Conservation (phyloP, 64 coral and sea anemone genomes). For the Montipora cactus region DNA sequence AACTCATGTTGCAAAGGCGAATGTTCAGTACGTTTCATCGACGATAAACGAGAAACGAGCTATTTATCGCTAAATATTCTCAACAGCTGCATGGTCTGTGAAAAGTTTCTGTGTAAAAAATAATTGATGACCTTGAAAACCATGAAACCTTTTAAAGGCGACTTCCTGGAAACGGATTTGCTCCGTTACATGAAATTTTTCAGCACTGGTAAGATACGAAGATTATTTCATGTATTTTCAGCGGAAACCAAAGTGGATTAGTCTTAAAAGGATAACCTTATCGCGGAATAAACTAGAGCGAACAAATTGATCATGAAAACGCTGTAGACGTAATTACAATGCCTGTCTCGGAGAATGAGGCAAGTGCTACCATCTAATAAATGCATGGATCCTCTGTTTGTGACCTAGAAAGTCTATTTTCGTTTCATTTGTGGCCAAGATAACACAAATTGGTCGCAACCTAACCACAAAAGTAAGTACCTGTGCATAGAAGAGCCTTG, state of each 20-base stretch:
- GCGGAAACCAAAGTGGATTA: conserved; percentile 29
- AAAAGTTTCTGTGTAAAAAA: conserved; percentile 13
- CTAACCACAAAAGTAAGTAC: not conserved
- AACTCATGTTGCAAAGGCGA: not conserved
- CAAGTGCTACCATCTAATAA: not conserved
- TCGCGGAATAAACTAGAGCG: conserved; percentile 31
- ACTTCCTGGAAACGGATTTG: not conserved
- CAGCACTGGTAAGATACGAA: not conserved
- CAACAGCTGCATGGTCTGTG: conserved; percentile 24
- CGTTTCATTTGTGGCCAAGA: not conserved
- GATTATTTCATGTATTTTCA: not conserved
- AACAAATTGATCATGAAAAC: conserved; percentile 33
- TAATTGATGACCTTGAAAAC: conserved; percentile 25
- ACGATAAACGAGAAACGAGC: conserved; percentile 33
- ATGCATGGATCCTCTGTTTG: not conserved
- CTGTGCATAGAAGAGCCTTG: not conserved
- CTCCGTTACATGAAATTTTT: not conserved
- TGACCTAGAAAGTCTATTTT: not conserved
- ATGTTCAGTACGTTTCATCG: conserved; percentile 34
- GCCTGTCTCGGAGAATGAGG: not conserved
- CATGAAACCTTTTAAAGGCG: not conserved
- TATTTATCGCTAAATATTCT: conserved; percentile 54
- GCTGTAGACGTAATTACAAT: not conserved
- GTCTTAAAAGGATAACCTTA: conserved; percentile 35
- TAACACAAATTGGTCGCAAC: not conserved